Evolutionary conservation across 2,888 invertebrate species (phyloP), one percentile per base, ranked within the genome.

Genomic region (Dynastes tityus): DNA sequence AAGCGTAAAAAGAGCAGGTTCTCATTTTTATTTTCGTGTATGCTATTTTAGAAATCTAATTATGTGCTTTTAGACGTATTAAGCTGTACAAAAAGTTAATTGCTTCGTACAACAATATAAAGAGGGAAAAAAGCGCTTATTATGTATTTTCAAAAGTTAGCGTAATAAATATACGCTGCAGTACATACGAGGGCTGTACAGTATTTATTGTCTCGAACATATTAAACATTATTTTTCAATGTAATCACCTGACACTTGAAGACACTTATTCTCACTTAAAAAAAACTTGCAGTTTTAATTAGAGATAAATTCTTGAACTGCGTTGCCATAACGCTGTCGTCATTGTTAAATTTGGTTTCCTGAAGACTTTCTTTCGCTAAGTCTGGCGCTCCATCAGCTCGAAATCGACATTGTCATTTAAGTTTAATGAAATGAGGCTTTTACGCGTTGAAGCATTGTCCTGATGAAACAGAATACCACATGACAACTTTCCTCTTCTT

Each of bases 21-120:
- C 16, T 29, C 27, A 16, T 74, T 73, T 70, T 73, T 73, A 73
- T 58, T 58, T 37, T 73, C 37, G 22, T 40, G 22, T 22, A 58
- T 22, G 58, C 37, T 58, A 22, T 11, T 74, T 74, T 49, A 74
- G 73, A 74, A 74, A 74, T 74, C 61, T 55, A 74, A 74, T 74
- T 74, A 74, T 45, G n/a, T 45, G 16, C 61, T 5, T 74, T 74
- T 74, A 51, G n/a, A 68, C 13, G 32, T 51, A 68, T 68, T 68
- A 22, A 45, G 45, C 22, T 63, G 16, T 45, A 74, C 13, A 74
- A 74, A 74, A 74, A 74, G 55, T 74, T 58, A 74, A 74, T 74
- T 74, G 73, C 61, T 49, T 74, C 51, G 29, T 29, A 11, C 11
- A 32, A 55, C 16, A 55, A 55, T 55, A 4, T 55, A n/a, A 5